Evolutionary conservation across 2,113 vertebrate species (phyloP).

Genomic region (Spermophilus dauricus): DNA sequence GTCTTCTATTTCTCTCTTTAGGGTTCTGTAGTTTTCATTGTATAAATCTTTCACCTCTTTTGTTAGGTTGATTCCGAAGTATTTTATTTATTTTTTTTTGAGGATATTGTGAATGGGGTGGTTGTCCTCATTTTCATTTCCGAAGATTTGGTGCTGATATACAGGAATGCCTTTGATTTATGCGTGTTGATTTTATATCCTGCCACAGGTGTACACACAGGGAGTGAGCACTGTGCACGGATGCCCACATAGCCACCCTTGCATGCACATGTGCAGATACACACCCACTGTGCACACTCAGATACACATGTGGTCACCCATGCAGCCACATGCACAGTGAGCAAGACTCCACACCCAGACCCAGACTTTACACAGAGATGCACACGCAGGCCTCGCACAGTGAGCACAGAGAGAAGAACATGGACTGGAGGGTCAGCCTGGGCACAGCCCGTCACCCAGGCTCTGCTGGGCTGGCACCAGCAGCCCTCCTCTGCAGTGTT

Average conservation of each 20-base stretch:
- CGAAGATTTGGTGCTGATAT: no score
- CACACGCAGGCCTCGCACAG: accelerated
- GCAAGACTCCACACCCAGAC: not conserved
- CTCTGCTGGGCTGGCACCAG: accelerated
- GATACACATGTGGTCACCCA: no score
- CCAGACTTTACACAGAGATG: accelerated
- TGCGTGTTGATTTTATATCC: no score
- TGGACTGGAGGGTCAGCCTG: accelerated
- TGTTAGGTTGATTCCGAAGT: no score
- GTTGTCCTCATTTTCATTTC: no score
- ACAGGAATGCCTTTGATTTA: no score
- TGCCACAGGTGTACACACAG: not conserved
- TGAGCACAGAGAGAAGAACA: accelerated
- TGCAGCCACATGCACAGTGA: not conserved
- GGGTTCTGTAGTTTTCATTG: no score
- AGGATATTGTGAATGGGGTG: no score
- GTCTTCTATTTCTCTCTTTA: no score
- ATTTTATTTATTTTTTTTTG: no score
- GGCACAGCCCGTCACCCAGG: accelerated
- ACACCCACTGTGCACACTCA: not conserved
- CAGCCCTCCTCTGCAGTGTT: accelerated
- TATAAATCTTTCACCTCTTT: no score
- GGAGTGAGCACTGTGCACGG: not conserved
- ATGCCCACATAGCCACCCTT: not conserved
- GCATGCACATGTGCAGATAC: not conserved